Evolutionary conservation across 2,888 invertebrate genomes (phyloP), one percentile per base, ranked within the genome.

Genomic region (Bellardia bayeri): DNA sequence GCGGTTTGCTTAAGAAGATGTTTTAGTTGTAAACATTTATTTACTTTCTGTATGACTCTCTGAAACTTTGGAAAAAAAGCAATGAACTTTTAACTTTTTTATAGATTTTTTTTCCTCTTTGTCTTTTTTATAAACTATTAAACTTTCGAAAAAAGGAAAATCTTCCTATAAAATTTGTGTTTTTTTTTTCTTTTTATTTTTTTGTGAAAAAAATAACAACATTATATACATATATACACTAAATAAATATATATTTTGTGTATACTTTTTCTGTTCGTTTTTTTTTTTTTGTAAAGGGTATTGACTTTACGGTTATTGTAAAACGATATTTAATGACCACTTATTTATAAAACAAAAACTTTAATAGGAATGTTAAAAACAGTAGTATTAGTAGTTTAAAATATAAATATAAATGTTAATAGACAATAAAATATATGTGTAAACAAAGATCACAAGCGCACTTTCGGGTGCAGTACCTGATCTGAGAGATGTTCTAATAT

Each of bases 231-330:
- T 33, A 2, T 14, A 45, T 11, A 23, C 23, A 23, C 23, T 11
- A 71, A 54, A 23, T 40, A 51, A 40, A 63, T 63, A n/a, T n/a
- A 14, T 37, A 2, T 37, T 63, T n/a, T 37, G 51, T 69, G 16
- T 14, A n/a, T 13, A 37, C n/a, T n/a, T 11, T 13, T 23, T 37
- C n/a, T 37, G 9, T 11, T 40, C 23, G 16, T 3, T 23, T 3
- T 5, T 54, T 42, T 3, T 23, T 3, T 5, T 54, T 42, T 30
- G 9, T 14, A 63, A 61, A 49, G 75, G n/a, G 33, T 51, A 75
- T 63, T 75, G 75, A 63, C 49, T 63, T 51, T 42, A 63, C 16
- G n/a, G 5, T 42, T 30, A 30, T 61, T 74, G 11, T 49, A 74
- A 45, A 61, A n/a, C 61, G n/a, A 45, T 74, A 45, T 49, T 49